phyloP scores from a whole-genome alignment of 2,113 vertebrate species.

The Campylomormyrus tamandua region DNA sequence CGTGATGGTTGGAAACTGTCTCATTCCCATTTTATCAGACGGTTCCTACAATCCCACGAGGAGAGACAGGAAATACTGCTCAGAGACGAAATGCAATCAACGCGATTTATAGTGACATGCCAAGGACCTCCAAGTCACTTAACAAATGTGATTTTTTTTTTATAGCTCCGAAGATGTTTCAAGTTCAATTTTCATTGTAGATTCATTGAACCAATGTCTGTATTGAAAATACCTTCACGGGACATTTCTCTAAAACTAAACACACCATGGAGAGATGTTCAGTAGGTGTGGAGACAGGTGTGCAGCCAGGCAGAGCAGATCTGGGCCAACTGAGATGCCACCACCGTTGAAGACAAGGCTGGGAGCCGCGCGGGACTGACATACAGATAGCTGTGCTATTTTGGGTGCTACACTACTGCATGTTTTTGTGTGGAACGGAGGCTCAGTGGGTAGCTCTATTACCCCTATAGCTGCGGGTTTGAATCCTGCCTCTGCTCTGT shows the following conservation, averaged over 20 bases:
- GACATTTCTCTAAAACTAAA: not conserved
- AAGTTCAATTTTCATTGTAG: not conserved
- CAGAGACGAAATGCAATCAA: slow-evolving; percentile 1
- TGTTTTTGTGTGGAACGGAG: not conserved
- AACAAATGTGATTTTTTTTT: slow-evolving; percentile 4
- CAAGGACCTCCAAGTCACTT: not conserved
- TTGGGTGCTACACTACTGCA: not conserved
- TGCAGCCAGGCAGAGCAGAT: not conserved
- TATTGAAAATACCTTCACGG: not conserved
- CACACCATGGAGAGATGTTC: not conserved
- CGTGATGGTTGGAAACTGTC: not conserved
- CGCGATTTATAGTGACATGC: not conserved
- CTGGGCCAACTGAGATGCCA: not conserved
- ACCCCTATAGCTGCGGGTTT: not conserved
- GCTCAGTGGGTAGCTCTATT: not conserved
- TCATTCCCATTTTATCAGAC: slow-evolving; percentile 14
- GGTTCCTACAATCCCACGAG: not conserved
- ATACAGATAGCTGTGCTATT: not conserved
- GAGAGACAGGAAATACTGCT: not conserved
- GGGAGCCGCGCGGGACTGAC: not conserved
- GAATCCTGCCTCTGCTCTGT: not conserved
- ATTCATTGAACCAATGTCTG: not conserved
- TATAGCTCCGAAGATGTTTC: not conserved
- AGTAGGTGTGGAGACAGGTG: not conserved
- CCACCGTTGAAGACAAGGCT: not conserved